Evolutionary conservation across 2,888 invertebrate species (phyloP), one percentile per base, ranked within the genome.

Genomic region (Cosmia pyralina): DNA sequence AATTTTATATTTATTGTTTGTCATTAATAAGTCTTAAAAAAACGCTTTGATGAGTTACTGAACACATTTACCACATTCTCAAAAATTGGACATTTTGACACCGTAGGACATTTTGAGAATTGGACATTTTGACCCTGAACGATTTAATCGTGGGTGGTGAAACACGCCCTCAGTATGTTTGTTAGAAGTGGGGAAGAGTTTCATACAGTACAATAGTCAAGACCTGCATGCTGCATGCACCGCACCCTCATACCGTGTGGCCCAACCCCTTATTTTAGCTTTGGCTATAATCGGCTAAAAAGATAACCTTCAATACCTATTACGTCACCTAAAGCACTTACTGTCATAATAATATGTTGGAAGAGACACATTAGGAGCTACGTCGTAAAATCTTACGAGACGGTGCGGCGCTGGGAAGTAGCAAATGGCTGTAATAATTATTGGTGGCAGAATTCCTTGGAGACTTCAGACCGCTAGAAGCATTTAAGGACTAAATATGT

Each of bases 371-470:
- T 77, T 72, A 63, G 58, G 34, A 58, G 82, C 53, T 48, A 66
- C 52, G 64, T 75, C 83, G 53, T 79, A 83, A 81, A 81, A 75
- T 82, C 64, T 81, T 69, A 81, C 79, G 75, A 17, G 74, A 34
- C 69, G 72, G 81, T 77, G n/a, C 50, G 48, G 22, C 53, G 44
- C n/a, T 19, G 48, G 64, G 58, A 68, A 62, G 69, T 58, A 58
- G 44, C 15, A 38, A 74, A 68, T 57, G 68, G 38, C 75, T 34
- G 41, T 75, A 71, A 81, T 83, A 81, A 81, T 71, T 75, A 83
- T 83, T 53, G 81, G 41, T 50, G 60, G 52, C 75, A 63, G 79
- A 74, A 75, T 65, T 57, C 66, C 70, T 69, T 10, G 7, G 46
- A 5, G 22, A 11, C 38, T 71, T 28, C 13, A 67, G 63, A 63